Base-by-base conservation (phyloP, 92 coral and sea anemone species). In the Heliopora coerulea region DNA sequence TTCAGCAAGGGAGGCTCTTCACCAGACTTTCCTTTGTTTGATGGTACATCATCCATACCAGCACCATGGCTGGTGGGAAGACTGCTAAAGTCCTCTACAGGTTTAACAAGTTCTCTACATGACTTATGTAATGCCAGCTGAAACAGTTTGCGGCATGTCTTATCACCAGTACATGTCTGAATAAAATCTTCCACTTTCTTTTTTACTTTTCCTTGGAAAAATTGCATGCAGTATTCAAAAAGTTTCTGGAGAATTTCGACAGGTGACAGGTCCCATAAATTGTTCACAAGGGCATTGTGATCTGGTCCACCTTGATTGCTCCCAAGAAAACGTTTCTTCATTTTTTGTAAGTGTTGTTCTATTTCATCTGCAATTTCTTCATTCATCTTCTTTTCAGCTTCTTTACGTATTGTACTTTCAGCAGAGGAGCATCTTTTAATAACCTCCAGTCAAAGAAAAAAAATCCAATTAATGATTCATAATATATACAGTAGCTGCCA, bases 311-410 rank as follows among this genome's bases (percentile, higher is more conserved):
- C 84, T 6, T 65, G 79, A 32, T 74, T 74, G 8, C 78, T 68
- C 0, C 97, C 97, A 40, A 91, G 80, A 20, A 91, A 85, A 37
- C 88, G 84, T 62, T 61, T 87, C 68, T 87, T 86, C 61, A 84
- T 84, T 64, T 79, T 91, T 31, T 66, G 86, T 48, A 90, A 56
- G 27, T 66, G 78, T 54, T 69, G 77, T 40, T 86, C 72, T 24
- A 91, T 75, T 5, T 91, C 97, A 60, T 80, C 80, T 8, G 80
- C 89, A 78, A 91, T 69, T 31, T 91, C 97, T 6, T 21, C 65
- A 29, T 66, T 65, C 8, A 88, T 30, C 21, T 86, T 59, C 68
- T 84, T 75, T 44, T 83, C 79, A 0, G 69, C 88, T 27, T 79
- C 77, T 57, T 82, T 91, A 54, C 87, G 68, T 11, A 70, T 78